Evolutionary conservation across 1,140 invertebrate species (phyloP).

Genomic region (Alviniconcha marisindica): DNA sequence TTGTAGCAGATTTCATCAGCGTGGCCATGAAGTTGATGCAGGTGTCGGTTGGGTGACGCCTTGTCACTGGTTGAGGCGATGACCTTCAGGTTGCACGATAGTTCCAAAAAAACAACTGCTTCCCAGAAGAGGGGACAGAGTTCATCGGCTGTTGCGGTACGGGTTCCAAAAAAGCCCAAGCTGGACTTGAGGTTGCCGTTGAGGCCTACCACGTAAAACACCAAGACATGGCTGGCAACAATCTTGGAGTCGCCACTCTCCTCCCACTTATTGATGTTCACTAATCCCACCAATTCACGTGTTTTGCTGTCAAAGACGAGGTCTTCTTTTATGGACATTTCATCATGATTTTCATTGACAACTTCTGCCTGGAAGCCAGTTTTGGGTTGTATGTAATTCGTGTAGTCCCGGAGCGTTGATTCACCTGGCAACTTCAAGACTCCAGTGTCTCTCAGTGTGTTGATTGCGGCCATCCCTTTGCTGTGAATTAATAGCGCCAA

Average conservation of each 20-base stretch:
- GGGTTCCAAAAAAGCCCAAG: neutral
- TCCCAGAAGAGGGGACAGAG: conserved; percentile 14
- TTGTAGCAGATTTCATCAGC: conserved; percentile 1
- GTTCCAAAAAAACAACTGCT: neutral
- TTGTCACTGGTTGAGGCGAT: conserved; percentile 20
- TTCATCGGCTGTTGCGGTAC: conserved; percentile 1
- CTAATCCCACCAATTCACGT: neutral
- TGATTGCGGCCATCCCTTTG: neutral
- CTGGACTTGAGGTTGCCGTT: conserved; percentile 7
- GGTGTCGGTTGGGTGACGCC: neutral
- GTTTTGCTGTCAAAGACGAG: neutral
- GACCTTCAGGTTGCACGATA: neutral
- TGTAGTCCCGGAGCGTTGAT: conserved; percentile 29
- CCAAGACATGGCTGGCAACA: neutral
- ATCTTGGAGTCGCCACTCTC: neutral
- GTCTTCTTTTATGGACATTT: conserved; percentile 23
- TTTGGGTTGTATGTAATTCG: neutral
- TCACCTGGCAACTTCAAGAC: conserved; percentile 18
- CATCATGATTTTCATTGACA: neutral
- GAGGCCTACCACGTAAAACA: conserved; percentile 21
- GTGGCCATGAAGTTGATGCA: neutral
- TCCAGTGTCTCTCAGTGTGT: neutral
- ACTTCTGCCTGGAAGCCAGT: neutral
- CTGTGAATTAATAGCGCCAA: conserved; percentile 11
- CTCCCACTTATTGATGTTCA: no score